Base-by-base conservation (phyloP, 2,888 invertebrate genomes). In the Limnephilus lunatus region DNA sequence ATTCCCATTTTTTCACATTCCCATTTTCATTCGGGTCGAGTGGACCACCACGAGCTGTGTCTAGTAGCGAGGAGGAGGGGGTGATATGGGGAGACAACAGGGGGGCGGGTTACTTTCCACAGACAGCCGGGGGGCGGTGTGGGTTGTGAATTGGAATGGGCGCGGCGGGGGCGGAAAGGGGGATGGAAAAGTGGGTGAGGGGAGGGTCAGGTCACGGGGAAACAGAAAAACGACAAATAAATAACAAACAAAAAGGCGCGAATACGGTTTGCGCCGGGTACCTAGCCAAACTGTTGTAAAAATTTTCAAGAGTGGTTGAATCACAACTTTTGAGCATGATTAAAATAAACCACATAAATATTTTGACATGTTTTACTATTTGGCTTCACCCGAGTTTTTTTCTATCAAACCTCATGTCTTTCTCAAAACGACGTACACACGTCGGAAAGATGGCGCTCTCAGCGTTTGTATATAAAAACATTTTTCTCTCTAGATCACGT, bases 11-110 rank as follows among this genome's bases (percentile, higher is more conserved):
- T 93, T 93, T 93, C 92, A 90, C 93, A 93, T 92, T 91, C 92
- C 93, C 92, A 93, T 93, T 93, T 93, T 93, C 92, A 93, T 93
- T 93, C 93, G 93, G 92, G 92, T 93, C 93, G 93, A 93, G 93
- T 93, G 92, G 91, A 91, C 89, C 89, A 89, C 90, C 88, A 88
- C 90, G 91, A 81, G 90, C 80, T 89, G 88, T 89, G 88, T 89
- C 88, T 89, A 87, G 87, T 86, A 86, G 85, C 48, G 85, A 81
- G 92, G 83, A 90, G 82, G 85, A 81, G 85, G 91, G 90, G 92
- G 81, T 3, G 90, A 32, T 88, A 88, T n/a, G 91, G 87, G 85
- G 92, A 44, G 92, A 83, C 83, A 68, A 39, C 35, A 15, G 83
- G 83, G 83, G 31, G 44, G 32, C 25, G 83, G 11, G 83, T 39